Conservation (phyloP, 1,140 invertebrate genomes). For the Camponotus pennsylvanicus region DNA sequence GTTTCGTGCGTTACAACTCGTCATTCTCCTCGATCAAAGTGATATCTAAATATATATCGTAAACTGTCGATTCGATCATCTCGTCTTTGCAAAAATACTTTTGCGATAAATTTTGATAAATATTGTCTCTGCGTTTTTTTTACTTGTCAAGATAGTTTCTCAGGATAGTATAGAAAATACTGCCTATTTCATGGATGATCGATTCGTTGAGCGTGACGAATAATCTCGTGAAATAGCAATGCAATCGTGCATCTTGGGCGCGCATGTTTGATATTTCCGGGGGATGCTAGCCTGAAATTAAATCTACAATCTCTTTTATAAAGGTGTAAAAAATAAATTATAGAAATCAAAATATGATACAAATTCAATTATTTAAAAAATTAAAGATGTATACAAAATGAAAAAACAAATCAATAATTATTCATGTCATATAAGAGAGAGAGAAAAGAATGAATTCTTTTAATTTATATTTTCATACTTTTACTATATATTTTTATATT, state of each 20-base stretch:
- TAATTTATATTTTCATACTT: not conserved
- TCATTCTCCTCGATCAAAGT: not conserved
- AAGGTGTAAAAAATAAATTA: not conserved
- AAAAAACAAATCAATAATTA: not conserved
- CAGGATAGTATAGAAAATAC: not conserved
- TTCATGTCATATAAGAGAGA: too few relatives aligned
- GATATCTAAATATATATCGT: not conserved
- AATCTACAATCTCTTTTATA: not conserved
- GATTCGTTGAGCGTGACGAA: not conserved
- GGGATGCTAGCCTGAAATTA: not conserved
- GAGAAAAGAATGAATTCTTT: not conserved
- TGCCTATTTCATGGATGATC: not conserved
- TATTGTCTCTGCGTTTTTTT: not conserved
- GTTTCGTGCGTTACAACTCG: conserved; percentile 12
- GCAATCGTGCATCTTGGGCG: not conserved
- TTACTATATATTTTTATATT: not conserved
- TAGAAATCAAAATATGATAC: not conserved
- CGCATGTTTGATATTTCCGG: not conserved
- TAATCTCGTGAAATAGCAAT: not conserved
- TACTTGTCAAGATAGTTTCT: not conserved
- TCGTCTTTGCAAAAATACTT: not conserved
- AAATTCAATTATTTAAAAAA: not conserved
- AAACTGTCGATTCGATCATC: not conserved
- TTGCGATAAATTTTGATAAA: not conserved
- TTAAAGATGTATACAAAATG: not conserved